Evolutionary conservation across 1,140 invertebrate genomes (phyloP).

Genomic region (Melipona quadrifasciata): DNA sequence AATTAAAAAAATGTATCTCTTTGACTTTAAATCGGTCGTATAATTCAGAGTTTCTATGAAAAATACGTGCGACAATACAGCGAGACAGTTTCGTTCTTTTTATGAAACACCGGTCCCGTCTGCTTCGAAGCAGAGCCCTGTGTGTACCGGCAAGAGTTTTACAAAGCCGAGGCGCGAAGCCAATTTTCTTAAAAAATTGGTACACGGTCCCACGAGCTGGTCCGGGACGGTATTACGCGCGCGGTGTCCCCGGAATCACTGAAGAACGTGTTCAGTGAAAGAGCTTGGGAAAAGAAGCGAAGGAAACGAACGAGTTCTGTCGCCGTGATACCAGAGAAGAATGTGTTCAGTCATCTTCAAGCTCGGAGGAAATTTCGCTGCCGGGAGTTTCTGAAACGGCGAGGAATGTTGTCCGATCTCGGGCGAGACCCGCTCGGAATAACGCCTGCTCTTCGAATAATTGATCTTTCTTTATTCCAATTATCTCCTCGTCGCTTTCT

Average conservation of each 20-base stretch:
- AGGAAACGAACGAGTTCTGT: conserved; percentile 32
- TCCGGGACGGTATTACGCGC: neutral
- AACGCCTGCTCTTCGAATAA: conserved; percentile 4
- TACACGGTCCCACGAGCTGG: conserved; percentile 12
- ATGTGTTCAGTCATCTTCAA: conserved; percentile 38
- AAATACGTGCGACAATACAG: neutral
- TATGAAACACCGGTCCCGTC: neutral
- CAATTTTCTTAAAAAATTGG: conserved; percentile 15
- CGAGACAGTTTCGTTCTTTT: neutral
- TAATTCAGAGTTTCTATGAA: neutral
- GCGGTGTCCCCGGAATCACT: conserved; percentile 7
- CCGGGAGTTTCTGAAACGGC: neutral
- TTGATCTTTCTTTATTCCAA: conserved; percentile 8
- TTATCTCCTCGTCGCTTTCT: neutral
- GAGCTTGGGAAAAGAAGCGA: neutral
- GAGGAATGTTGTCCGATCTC: neutral
- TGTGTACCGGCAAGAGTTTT: neutral
- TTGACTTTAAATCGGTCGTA: neutral
- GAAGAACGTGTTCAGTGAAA: neutral
- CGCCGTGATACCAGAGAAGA: conserved; percentile 22
- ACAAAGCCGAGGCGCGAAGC: neutral
- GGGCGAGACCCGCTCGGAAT: neutral
- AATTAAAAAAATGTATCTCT: neutral
- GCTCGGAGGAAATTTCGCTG: conserved; percentile 10
- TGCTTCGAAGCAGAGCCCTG: neutral